These are phyloP conservation scores for Montipora capitata DNA, from an alignment of 92 coral and sea anemone genomes.

Conservation along the genomic window DNA sequence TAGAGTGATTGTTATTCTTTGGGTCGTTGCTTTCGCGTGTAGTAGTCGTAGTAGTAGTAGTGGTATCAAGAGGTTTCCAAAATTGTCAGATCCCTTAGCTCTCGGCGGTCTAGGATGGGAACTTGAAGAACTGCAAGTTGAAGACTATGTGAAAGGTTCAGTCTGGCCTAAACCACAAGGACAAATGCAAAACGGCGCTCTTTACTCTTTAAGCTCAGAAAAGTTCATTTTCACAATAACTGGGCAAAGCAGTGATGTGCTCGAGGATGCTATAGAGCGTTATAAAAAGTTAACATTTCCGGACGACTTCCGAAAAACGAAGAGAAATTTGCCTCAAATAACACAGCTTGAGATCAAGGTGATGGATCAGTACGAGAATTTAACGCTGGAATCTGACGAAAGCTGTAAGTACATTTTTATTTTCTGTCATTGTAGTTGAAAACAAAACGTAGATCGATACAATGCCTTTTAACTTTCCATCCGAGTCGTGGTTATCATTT, in stretches of 20 bases:
- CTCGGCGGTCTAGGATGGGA: slow-evolving; percentile 40
- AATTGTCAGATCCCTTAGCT: slow-evolving; percentile 79
- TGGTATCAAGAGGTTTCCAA: slow-evolving; percentile 34
- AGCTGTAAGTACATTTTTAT: slow-evolving; percentile 73
- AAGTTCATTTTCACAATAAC: slow-evolving; percentile 66
- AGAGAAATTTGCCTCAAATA: slow-evolving; percentile 54
- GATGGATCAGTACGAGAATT: slow-evolving; percentile 74
- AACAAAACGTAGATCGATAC: too few relatives aligned
- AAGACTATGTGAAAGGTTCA: slow-evolving; percentile 86
- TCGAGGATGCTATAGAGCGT: slow-evolving; percentile 77
- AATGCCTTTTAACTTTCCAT: too few relatives aligned
- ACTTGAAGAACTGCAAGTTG: slow-evolving; percentile 48
- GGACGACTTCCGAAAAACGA: slow-evolving; percentile 32
- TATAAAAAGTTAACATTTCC: slow-evolving; percentile 88
- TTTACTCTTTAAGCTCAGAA: slow-evolving; percentile 63
- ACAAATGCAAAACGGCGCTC: slow-evolving; percentile 60
- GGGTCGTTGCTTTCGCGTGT: slow-evolving; percentile 33
- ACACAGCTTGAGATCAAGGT: slow-evolving; percentile 69
- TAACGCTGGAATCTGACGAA: slow-evolving; percentile 89
- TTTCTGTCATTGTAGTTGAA: too few relatives aligned
- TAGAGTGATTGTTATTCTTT: background rate
- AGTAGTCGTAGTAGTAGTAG: background rate
- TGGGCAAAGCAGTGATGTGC: slow-evolving; percentile 86
- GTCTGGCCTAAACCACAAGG: slow-evolving; percentile 94
- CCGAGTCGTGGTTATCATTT: too few relatives aligned